phyloP scores from a whole-genome alignment of 1,140 invertebrate genomes.

The Protaetia brevitarsis region DNA sequence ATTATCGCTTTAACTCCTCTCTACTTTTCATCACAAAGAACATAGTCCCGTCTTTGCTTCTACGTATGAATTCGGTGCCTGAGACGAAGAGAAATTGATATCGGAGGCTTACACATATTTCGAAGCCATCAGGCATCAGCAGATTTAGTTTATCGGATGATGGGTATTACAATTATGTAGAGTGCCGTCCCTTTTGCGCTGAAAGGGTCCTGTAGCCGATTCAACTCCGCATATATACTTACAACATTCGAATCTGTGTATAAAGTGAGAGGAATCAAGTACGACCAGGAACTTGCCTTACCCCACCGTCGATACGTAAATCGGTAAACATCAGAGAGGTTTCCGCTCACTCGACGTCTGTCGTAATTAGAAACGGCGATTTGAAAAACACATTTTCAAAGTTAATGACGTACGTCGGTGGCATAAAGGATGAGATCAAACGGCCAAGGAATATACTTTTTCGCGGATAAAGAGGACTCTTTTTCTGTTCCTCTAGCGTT shows the following conservation, averaged over 20 bases:
- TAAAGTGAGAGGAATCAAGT: slow-evolving; percentile 3
- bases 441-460: slow-evolving; percentile 12
- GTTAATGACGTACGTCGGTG: slow-evolving; percentile 10
- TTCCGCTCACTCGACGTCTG: slow-evolving; percentile 14
- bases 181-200: too few species aligned
- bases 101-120: too few species aligned
- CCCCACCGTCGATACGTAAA: slow-evolving; percentile 11
- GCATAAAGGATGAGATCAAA: slow-evolving; percentile 14
- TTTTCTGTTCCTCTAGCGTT: neutral
- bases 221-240: slow-evolving; percentile 66
- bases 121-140: too few species aligned
- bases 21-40: too few species aligned
- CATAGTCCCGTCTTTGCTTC: too few species aligned
- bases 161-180: too few species aligned
- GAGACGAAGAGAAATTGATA: too few species aligned
- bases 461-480: slow-evolving; percentile 12
- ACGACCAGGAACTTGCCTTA: neutral
- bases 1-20: too few species aligned
- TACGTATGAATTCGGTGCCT: too few species aligned
- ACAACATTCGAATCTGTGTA: neutral
- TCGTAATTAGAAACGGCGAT: slow-evolving; percentile 17
- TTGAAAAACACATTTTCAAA: slow-evolving; percentile 18
- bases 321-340: slow-evolving; percentile 15
- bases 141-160: too few species aligned
- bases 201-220: too few species aligned